Percentiles rank a stretch among this genome's conserved stretches.
Evolutionary conservation across 92 coral and sea anemone species (phyloP).

Genomic region (Epizoanthus fatuus): DNA sequence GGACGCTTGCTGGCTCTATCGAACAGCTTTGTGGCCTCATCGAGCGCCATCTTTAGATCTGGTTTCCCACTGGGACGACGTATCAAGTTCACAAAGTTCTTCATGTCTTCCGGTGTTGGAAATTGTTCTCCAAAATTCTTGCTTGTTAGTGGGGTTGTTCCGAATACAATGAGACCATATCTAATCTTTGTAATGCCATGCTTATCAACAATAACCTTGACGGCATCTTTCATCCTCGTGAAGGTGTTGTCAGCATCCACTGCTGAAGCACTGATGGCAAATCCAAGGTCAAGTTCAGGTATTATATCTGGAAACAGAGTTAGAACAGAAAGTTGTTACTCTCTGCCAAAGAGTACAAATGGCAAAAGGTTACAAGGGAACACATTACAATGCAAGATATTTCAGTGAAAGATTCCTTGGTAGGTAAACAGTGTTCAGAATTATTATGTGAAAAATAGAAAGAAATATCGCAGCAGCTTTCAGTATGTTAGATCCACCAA

Average conservation of each 20-base stretch:
- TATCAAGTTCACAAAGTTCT: constrained; percentile 20
- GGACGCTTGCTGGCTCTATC: constrained; percentile 31
- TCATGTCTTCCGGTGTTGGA: constrained; percentile 49
- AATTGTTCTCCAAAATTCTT: constrained; percentile 46
- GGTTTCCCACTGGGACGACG: constrained; percentile 49
- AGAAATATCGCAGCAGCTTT: no score
- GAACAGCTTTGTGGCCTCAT: constrained; percentile 38
- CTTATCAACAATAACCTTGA: constrained; percentile 52
- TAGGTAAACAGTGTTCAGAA: no score
- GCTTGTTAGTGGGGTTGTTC: constrained; percentile 42
- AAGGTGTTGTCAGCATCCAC: constrained; percentile 41
- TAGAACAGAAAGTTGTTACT: no score
- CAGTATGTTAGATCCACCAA: no score
- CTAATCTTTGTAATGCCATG: constrained; percentile 44
- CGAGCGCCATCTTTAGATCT: constrained; percentile 42
- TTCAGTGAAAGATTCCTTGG: no score
- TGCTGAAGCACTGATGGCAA: constrained; percentile 58
- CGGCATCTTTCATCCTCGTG: constrained; percentile 37
- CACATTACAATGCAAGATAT: no score
- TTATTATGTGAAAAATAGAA: no score
- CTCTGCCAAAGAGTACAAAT: no score
- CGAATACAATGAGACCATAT: constrained; percentile 65
- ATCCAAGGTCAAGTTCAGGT: constrained; percentile 43
- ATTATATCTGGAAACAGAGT: constrained; percentile 9
- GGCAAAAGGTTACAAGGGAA: no score